phyloP scores from a whole-genome alignment of 2,797 vertebrate species.

The Alosa sapidissima region DNA sequence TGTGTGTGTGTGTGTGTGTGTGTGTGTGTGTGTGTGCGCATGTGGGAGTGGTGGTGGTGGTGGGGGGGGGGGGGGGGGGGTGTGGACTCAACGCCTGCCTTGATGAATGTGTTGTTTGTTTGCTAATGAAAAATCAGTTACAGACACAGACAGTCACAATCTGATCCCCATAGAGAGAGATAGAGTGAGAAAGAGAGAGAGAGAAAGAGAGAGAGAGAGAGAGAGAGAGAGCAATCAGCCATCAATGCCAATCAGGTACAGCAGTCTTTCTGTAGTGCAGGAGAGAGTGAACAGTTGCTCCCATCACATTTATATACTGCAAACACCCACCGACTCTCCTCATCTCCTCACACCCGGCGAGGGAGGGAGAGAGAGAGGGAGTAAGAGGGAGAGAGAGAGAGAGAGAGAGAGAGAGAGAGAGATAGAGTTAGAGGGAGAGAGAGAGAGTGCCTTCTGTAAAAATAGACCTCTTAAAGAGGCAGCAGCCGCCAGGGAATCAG shows the following conservation, averaged over 20 bases:
- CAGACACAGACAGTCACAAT: neutral
- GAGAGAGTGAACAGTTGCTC: neutral
- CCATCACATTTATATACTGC: constrained; percentile 22
- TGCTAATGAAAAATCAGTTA: constrained; percentile 25
- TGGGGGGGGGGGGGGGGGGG: neutral
- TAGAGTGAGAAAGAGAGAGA: neutral
- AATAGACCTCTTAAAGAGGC: constrained; percentile 80
- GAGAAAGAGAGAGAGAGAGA: neutral
- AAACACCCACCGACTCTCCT: constrained; percentile 19
- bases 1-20: constrained; percentile 13
- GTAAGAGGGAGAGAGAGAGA: neutral
- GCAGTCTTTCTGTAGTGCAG: neutral
- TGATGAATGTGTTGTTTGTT: constrained; percentile 24
- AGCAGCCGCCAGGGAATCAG: constrained; percentile 51
- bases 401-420: neutral
- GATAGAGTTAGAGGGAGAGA: neutral
- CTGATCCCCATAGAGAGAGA: neutral
- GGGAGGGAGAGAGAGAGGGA: constrained; percentile 7
- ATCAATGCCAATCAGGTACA: constrained; percentile 10
- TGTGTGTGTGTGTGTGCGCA: neutral
- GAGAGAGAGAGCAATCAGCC: constrained; percentile 11
- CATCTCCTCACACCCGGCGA: constrained; percentile 15
- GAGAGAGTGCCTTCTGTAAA: constrained; percentile 64
- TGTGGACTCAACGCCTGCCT: neutral
- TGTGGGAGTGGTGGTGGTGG: neutral